Evolutionary conservation across 2,113 vertebrate genomes (phyloP).

Genomic region (Glaucomys volans): DNA sequence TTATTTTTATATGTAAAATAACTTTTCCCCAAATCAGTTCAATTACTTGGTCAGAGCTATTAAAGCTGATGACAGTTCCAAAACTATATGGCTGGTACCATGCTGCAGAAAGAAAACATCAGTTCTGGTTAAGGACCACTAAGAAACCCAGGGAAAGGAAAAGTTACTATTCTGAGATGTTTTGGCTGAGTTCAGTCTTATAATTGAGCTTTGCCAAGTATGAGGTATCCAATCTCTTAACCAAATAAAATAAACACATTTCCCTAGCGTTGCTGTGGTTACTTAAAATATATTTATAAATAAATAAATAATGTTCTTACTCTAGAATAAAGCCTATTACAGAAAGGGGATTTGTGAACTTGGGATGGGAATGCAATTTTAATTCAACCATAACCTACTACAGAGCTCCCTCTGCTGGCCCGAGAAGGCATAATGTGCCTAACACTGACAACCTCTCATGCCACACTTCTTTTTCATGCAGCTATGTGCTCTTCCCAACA

Average conservation of each 20-base stretch:
- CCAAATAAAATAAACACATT: slow-evolving; percentile 44
- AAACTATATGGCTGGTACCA: background rate
- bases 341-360: background rate
- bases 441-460: background rate
- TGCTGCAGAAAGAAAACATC: background rate
- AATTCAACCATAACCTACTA: slow-evolving; percentile 29
- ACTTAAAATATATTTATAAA: slow-evolving; percentile 55
- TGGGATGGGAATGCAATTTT: background rate
- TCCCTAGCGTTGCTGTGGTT: background rate
- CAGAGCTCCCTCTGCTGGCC: slow-evolving; percentile 80
- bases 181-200: slow-evolving; percentile 15
- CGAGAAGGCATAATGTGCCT: background rate
- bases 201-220: slow-evolving; percentile 40
- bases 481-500: background rate
- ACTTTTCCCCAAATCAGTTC: background rate
- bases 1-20: slow-evolving; percentile 54
- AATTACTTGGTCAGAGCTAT: background rate
- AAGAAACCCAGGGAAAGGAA: slow-evolving; percentile 5
- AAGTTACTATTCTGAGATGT: slow-evolving; percentile 28
- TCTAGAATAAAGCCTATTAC: slow-evolving; percentile 41
- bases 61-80: background rate
- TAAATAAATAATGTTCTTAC: slow-evolving; percentile 56
- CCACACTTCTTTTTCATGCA: background rate
- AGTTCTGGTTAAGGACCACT: background rate
- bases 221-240: slow-evolving; percentile 50